Base-by-base conservation (phyloP, 2,797 vertebrate genomes). In the Prunella strophiata region DNA sequence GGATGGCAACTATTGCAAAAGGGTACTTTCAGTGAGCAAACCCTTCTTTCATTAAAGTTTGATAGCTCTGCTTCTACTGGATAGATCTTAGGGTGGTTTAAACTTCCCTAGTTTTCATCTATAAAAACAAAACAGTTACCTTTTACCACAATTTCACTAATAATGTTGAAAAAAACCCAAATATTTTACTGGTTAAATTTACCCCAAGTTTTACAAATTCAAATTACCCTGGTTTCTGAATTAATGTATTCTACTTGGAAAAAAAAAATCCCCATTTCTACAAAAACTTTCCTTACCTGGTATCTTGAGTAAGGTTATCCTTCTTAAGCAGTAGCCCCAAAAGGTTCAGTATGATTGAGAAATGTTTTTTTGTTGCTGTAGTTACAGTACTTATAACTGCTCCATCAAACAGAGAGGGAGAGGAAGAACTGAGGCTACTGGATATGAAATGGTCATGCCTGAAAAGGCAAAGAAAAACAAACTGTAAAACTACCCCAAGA, bases 381-480 rank as follows among this genome's bases (percentile, higher is more conserved):
- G 99, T 99, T 78, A 99, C 99, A 7, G 99, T 99, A 96, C 99
- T 99, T 97, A 99, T 99, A 95, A 99, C 99, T 0, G 99, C 99
- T 22, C 99, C 99, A 26, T 99, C 99, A 78, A 99, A 99, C 70
- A 99, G 97, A 16, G 99, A 99, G 22, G 99, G 99, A 50, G 99
- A 99, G 0, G 99, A 99, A 26, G 99, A 99, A 36, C 99, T 99
- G 92, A 99, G 98, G 97, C 99, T 99, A 97, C 99, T 99, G 70
- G 99, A 99, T 97, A 99, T 99, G 97, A 99, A 99, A 96, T 99
- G 99, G 88, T 99, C 99, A 0, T 99, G 99, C 94, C 99, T 99
- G 89, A 38, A 96, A 94, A 83, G 51, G 43, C 18, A 94, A 80
- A 8, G 17, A 65, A 80, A 92, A 87, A 16, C 9, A 74, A 88